A percentile compares a stretch with the other conserved stretches of the same genome.
These are phyloP conservation scores for Nothoprocta pentlandii DNA, from an alignment of 2,113 vertebrate genomes.

Conservation along the genomic window DNA sequence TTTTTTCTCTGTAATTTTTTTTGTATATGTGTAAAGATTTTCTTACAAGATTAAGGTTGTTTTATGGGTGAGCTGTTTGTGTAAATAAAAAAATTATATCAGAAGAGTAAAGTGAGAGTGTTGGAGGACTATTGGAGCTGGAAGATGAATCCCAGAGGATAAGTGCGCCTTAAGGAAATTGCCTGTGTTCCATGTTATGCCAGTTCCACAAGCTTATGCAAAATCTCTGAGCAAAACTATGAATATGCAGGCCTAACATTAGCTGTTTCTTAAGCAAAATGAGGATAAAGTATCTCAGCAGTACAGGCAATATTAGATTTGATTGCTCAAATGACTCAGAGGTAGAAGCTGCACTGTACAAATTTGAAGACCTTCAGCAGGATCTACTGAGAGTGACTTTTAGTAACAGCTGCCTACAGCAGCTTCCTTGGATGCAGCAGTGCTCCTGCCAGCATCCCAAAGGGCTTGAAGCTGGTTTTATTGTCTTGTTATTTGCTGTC, in stretches of 20 bases:
- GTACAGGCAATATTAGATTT: not conserved
- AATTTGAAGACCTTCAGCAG: not conserved
- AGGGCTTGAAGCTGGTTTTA: not conserved
- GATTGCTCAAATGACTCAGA: not conserved
- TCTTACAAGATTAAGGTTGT: not conserved
- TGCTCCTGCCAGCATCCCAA: not conserved
- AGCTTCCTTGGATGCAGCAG: not conserved
- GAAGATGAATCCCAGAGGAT: not conserved
- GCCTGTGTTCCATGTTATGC: fast-evolving
- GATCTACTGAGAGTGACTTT: not conserved
- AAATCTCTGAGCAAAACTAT: not conserved
- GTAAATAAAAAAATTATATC: not conserved
- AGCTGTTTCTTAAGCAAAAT: not conserved
- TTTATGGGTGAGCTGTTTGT: not conserved
- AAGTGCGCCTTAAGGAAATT: not conserved
- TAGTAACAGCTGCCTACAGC: not conserved
- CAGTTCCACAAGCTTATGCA: not conserved
- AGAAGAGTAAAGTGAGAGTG: not conserved
- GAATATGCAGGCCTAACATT: not conserved
- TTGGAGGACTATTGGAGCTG: not conserved
- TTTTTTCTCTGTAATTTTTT: not conserved
- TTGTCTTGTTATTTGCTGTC: not conserved
- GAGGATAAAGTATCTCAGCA: not conserved
- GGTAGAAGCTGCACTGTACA: not conserved
- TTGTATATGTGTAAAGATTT: not conserved